Evolutionary conservation across 2,888 invertebrate genomes (phyloP).

Genomic region (Hydropsyche betteni): DNA sequence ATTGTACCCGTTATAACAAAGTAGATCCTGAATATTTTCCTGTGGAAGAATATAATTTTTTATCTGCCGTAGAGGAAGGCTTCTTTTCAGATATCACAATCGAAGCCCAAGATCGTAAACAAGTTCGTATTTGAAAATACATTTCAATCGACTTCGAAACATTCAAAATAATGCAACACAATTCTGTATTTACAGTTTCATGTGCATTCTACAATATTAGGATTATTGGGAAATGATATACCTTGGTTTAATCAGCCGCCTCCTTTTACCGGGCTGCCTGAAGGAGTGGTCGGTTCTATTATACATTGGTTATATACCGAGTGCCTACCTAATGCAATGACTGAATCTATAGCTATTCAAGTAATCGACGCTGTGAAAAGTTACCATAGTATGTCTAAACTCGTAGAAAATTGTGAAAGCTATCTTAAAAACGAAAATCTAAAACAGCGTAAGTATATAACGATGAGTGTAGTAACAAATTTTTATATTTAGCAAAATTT

Average conservation of each 20-base stretch:
- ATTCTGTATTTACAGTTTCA: constrained; percentile 58
- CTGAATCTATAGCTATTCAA: constrained; percentile 67
- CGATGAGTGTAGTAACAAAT: too few species aligned
- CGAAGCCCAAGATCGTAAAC: constrained; percentile 64
- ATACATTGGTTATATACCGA: constrained; percentile 73
- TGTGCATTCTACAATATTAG: constrained; percentile 68
- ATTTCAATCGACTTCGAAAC: neutral
- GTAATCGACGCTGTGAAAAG: constrained; percentile 65
- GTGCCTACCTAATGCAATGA: constrained; percentile 68
- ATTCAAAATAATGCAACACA: neutral
- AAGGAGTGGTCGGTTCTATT: constrained; percentile 69
- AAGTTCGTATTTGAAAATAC: constrained; percentile 56
- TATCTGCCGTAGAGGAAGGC: constrained; percentile 72
- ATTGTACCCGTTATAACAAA: constrained; percentile 67
- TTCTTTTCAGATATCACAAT: constrained; percentile 71
- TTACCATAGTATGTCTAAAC: constrained; percentile 66
- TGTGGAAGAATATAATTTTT: constrained; percentile 69
- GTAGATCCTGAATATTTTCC: constrained; percentile 61
- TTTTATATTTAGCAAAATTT: neutral
- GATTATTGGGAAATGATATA: constrained; percentile 65
- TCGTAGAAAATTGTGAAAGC: constrained; percentile 67
- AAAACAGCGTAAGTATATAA: constrained; percentile 67
- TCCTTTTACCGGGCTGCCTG: constrained; percentile 67
- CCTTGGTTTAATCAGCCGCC: constrained; percentile 59
- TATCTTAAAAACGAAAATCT: constrained; percentile 71